These are phyloP conservation scores for Beaufortia kweichowensis DNA, from an alignment of 2,113 vertebrate species.

Conservation along the genomic window DNA sequence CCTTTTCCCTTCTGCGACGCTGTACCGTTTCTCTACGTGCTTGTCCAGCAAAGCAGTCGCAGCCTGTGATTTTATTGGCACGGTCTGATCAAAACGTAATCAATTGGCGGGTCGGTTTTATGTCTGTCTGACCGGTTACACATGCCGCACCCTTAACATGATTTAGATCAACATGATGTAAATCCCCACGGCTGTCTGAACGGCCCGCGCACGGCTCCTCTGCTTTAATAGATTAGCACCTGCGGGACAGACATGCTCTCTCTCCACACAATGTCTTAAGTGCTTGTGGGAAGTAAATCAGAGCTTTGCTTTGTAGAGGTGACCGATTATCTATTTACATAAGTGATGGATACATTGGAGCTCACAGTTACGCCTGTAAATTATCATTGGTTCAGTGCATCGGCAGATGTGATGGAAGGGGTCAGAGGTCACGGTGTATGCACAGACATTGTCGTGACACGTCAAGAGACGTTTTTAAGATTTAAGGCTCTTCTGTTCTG, in stretches of 20 bases:
- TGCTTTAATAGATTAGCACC: constrained; percentile 35
- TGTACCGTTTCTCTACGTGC: background rate
- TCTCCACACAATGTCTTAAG: constrained; percentile 60
- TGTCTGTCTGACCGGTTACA: constrained; percentile 5
- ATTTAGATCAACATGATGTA: constrained; percentile 29
- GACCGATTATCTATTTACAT: constrained; percentile 61
- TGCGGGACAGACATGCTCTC: constrained; percentile 32
- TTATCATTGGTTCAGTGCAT: constrained; percentile 60
- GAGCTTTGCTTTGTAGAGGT: constrained; percentile 51
- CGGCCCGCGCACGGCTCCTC: background rate
- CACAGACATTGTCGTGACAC: too few species aligned
- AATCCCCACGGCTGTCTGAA: background rate
- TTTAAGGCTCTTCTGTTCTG: background rate
- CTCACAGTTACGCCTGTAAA: constrained; percentile 66
- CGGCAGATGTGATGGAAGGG: constrained; percentile 53
- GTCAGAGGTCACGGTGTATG: constrained; percentile 3
- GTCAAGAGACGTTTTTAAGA: too few species aligned
- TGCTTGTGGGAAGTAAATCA: constrained; percentile 61
- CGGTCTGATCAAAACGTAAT: constrained; percentile 31
- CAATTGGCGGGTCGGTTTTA: constrained; percentile 5
- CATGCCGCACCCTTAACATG: background rate
- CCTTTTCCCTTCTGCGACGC: background rate
- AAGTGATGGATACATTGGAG: constrained; percentile 51
- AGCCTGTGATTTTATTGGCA: constrained; percentile 27
- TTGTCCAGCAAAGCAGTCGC: background rate